Evolutionary conservation across 2,888 invertebrate species (phyloP), one percentile per base, ranked within the genome.

Genomic region (Lepidocyrtinus sp.): DNA sequence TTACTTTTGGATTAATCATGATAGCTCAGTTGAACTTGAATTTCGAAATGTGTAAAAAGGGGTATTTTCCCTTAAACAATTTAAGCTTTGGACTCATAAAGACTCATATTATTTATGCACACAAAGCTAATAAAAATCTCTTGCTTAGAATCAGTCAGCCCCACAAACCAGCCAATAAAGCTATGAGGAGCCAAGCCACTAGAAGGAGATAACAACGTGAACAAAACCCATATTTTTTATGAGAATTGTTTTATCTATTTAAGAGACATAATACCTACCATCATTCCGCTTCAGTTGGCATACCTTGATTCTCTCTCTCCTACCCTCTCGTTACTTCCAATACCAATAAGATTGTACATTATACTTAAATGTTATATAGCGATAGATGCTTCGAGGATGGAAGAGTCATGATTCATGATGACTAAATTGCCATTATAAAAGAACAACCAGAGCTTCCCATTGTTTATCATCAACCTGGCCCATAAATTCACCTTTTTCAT

Each of bases 341-440:
- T 36, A 7, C 12, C 36, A 36, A 36, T 36, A 36, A 36, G n/a
- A n/a, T n/a, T n/a, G 36, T 36, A 36, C 5, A 12, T 36, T 36
- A 36, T 36, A 36, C 12, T 36, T 36, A 36, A 7, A 36, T 36
- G 36, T 36, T 36, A 7, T 36, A 7, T 36, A 7, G 12, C 36
- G 36, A 36, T 7, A 12, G 36, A 36, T 36, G 12, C 12, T n/a
- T n/a, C n/a, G n/a, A 36, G 36, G 12, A 36, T 36, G 36, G 50
- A 68, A 50, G 45, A 72, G 71, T 77, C 77, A 77, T 77, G 77
- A 77, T 77, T 77, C 77, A 77, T 77, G 77, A 77, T 77, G 77
- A 77, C 77, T 77, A 77, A 77, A 77, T 77, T 77, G 77, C 77
- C 77, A 77, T 77, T 77, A 77, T 77, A 77, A 77, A 77, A 77